phyloP scores from a whole-genome alignment of 2,797 vertebrate species.

The Selene dorsalis region DNA sequence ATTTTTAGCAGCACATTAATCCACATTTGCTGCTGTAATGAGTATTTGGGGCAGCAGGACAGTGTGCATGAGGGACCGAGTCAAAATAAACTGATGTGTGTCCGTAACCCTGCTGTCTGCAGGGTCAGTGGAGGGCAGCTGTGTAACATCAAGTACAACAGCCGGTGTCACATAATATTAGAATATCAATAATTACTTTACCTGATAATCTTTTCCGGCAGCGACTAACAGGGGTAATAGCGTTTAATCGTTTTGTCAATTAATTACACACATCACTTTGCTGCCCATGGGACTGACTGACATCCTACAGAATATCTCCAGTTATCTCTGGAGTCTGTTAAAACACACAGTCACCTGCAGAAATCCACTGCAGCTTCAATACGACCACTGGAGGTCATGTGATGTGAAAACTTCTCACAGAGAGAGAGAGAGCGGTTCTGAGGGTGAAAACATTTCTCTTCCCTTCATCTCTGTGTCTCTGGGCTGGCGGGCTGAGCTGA shows the following conservation, averaged over 20 bases:
- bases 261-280: too few relatives aligned
- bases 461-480: slow-evolving; percentile 20
- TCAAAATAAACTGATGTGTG: not conserved
- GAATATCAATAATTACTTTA: not conserved
- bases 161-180: not conserved
- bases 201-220: not conserved
- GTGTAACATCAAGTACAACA: not conserved
- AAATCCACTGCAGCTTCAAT: not conserved
- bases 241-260: too few relatives aligned
- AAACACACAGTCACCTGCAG: not conserved
- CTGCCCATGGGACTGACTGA: not conserved
- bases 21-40: not conserved
- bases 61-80: too few relatives aligned
- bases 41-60: not conserved
- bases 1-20: not conserved
- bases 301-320: not conserved
- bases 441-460: slow-evolving; percentile 26
- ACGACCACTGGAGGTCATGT: slow-evolving; percentile 9
- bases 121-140: not conserved
- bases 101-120: too few relatives aligned
- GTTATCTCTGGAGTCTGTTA: not conserved
- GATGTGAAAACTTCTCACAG: slow-evolving; percentile 5
- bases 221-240: too few relatives aligned
- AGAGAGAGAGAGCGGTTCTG: not conserved
- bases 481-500: slow-evolving; percentile 59